A percentile compares a stretch with the other conserved stretches of the same genome.
Conservation (phyloP, 2,113 vertebrate genomes). For the Trichomycterus rosablanca region DNA sequence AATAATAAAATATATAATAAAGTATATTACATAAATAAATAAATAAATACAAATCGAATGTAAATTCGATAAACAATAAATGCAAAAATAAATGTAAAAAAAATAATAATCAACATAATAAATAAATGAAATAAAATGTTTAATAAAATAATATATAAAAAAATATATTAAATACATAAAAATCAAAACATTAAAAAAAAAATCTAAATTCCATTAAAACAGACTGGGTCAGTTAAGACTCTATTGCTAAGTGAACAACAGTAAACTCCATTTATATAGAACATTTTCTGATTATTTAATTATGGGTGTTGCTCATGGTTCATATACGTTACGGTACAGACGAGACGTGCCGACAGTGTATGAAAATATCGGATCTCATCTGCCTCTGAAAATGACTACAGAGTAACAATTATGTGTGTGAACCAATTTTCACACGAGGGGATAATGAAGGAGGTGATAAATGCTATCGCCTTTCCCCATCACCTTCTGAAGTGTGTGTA, state of each 20-base stretch:
- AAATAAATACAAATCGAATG: neutral
- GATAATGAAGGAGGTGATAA: slow-evolving; percentile 72
- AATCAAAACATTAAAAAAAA: too few species aligned
- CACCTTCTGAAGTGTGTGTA: slow-evolving; percentile 65
- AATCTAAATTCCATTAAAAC: too few species aligned
- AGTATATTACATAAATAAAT: neutral
- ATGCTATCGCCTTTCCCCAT: slow-evolving; percentile 67
- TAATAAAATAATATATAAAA: too few species aligned
- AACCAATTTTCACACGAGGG: slow-evolving; percentile 66
- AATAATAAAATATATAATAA: neutral
- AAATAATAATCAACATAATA: too few species aligned
- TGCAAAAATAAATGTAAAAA: too few species aligned
- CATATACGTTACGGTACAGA: neutral
- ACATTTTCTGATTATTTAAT: too few species aligned
- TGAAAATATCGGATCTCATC: slow-evolving; percentile 9
- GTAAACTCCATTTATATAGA: too few species aligned
- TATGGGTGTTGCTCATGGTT: too few species aligned
- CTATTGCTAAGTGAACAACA: too few species aligned
- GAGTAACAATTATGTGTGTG: slow-evolving; percentile 46
- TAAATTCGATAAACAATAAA: neutral
- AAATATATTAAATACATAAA: too few species aligned
- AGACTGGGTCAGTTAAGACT: too few species aligned
- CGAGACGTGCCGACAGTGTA: neutral
- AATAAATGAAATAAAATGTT: too few species aligned
- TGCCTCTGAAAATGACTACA: slow-evolving; percentile 15